Evolutionary conservation across 2,888 invertebrate species (phyloP).

Genomic region (Liodrosophila aerea): DNA sequence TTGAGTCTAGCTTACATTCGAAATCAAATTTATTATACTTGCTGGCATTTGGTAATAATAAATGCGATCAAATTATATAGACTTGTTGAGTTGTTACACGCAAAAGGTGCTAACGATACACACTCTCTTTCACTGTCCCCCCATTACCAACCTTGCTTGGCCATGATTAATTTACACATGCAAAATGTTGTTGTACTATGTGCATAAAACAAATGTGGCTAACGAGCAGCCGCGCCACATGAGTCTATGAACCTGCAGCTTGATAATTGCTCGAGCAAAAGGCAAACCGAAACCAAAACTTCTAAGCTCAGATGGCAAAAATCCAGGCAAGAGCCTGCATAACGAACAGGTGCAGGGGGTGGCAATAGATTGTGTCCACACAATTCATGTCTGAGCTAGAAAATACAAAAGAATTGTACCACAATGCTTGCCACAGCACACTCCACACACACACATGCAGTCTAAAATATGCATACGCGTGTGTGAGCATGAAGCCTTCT

Average conservation of each 20-base stretch:
- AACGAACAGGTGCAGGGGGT: constrained; percentile 5
- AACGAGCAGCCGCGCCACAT: constrained; percentile 56
- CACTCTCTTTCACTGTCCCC: too few species aligned
- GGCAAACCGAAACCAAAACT: constrained; percentile 49
- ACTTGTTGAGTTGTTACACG: constrained; percentile 58
- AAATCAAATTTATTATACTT: constrained; percentile 56
- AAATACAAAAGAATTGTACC: constrained; percentile 56
- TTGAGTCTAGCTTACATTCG: constrained; percentile 22
- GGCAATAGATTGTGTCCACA: constrained; percentile 57
- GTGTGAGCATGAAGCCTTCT: neutral
- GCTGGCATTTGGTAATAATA: constrained; percentile 47
- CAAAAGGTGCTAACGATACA: constrained; percentile 65
- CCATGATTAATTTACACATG: constrained; percentile 54
- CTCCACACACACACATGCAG: constrained; percentile 9
- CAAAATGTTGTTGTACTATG: too few species aligned
- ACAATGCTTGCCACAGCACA: constrained; percentile 45
- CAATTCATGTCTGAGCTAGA: constrained; percentile 52
- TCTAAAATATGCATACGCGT: neutral
- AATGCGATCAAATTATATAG: constrained; percentile 33
- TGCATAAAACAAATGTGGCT: constrained; percentile 56
- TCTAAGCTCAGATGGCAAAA: constrained; percentile 43
- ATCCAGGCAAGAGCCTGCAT: constrained; percentile 7
- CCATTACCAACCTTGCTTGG: neutral
- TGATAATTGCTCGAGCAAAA: constrained; percentile 61
- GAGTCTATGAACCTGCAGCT: constrained; percentile 40